Percentiles rank a stretch among this genome's conserved stretches.
Evolutionary conservation across 2,888 invertebrate genomes (phyloP).

Genomic region (Amphimallon solstitiale): DNA sequence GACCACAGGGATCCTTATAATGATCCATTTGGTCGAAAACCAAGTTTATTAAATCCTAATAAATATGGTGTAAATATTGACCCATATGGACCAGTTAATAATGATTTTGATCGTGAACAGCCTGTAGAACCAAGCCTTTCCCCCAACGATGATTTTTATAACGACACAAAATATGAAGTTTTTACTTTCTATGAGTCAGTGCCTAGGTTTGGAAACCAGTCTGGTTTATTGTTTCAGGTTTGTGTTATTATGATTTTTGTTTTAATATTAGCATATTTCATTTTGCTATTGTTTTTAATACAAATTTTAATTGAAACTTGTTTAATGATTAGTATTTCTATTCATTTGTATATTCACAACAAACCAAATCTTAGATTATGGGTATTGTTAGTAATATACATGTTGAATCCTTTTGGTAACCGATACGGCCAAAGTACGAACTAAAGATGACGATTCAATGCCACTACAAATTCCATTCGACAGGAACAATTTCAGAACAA

Average conservation of each 20-base stretch:
- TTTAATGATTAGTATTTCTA: no score
- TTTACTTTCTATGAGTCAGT: slow-evolving; percentile 81
- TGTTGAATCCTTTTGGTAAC: no score
- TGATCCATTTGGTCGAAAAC: slow-evolving; percentile 44
- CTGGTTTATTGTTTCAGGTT: slow-evolving; percentile 85
- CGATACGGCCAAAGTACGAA: no score
- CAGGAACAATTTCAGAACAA: no score
- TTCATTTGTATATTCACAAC: no score
- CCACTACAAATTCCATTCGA: no score
- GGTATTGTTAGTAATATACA: no score
- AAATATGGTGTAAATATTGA: slow-evolving; percentile 58
- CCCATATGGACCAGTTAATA: slow-evolving; percentile 47
- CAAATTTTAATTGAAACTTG: no score
- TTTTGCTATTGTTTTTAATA: no score
- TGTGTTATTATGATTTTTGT: slow-evolving; percentile 48
- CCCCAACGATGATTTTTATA: slow-evolving; percentile 32
- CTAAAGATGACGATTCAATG: no score
- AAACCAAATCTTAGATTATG: no score
- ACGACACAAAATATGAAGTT: slow-evolving; percentile 64
- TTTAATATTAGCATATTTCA: no score
- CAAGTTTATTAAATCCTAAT: slow-evolving; percentile 54
- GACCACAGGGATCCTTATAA: slow-evolving; percentile 40
- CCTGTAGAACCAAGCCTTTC: not conserved
- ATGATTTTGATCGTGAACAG: slow-evolving; percentile 40
- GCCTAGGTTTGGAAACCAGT: slow-evolving; percentile 72